Conservation (phyloP, 2,888 invertebrate species). For the Unio pictorum region DNA sequence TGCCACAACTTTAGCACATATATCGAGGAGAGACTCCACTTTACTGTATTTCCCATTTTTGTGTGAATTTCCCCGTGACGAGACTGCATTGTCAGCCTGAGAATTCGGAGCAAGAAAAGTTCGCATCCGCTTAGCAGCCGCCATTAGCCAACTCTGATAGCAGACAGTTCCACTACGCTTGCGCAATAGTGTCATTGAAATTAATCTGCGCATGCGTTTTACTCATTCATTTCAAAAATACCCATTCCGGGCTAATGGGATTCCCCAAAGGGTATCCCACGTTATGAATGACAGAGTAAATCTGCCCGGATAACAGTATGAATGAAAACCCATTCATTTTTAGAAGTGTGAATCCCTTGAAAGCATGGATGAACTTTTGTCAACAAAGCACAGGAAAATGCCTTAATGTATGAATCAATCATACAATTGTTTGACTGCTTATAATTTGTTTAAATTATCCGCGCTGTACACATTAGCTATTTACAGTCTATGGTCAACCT, state of each 20-base stretch:
- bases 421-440: too few species aligned
- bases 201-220: constrained; percentile 55
- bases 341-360: constrained; percentile 18
- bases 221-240: constrained; percentile 25
- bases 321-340: constrained; percentile 36
- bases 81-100: constrained; percentile 43
- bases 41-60: constrained; percentile 55
- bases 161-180: constrained; percentile 46
- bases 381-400: constrained; percentile 35
- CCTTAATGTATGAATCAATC: constrained; percentile 2
- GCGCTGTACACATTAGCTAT: constrained; percentile 1
- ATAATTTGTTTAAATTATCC: constrained; percentile 6
- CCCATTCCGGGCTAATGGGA: constrained; percentile 48
- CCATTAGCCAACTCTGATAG: constrained; percentile 66
- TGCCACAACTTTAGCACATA: constrained; percentile 87
- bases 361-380: constrained; percentile 31
- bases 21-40: constrained; percentile 82
- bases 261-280: constrained; percentile 50
- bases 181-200: constrained; percentile 44
- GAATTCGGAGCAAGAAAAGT: constrained; percentile 57
- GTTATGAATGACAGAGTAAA: constrained; percentile 51
- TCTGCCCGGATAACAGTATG: constrained; percentile 29
- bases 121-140: constrained; percentile 65
- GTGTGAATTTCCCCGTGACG: constrained; percentile 46
- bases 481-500: too few species aligned